phyloP scores from a whole-genome alignment of 2,113 vertebrate species.

The Tamias sibiricus region DNA sequence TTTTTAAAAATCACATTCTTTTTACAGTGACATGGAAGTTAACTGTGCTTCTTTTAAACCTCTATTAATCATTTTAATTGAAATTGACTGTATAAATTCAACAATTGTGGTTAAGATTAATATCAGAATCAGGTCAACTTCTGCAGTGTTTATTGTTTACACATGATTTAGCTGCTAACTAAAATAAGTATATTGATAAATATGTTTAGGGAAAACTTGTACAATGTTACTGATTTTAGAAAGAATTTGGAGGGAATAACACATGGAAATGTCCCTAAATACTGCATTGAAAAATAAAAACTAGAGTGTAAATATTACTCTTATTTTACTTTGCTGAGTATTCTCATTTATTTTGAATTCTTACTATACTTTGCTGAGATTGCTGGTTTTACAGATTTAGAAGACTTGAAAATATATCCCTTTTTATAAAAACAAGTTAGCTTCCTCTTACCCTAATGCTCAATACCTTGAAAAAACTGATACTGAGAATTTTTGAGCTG shows the following conservation, averaged over 20 bases:
- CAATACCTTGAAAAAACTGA: background rate
- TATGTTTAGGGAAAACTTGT: background rate
- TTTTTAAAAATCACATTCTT: background rate
- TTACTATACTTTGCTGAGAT: background rate
- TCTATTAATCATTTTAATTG: slow-evolving; percentile 32
- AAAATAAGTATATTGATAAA: background rate
- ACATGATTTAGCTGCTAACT: slow-evolving; percentile 18
- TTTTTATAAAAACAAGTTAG: slow-evolving; percentile 19
- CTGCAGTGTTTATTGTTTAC: background rate
- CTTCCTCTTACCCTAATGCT: background rate
- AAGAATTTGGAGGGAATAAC: background rate
- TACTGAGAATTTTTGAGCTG: background rate
- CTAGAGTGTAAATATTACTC: background rate
- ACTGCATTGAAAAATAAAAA: background rate
- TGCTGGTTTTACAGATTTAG: slow-evolving; percentile 32
- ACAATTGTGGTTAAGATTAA: slow-evolving; percentile 22
- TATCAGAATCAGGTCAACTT: slow-evolving; percentile 1
- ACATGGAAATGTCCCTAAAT: background rate
- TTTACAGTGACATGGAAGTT: background rate
- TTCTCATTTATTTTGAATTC: background rate
- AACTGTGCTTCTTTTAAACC: slow-evolving; percentile 33
- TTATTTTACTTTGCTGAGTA: background rate
- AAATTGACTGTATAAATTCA: slow-evolving; percentile 43
- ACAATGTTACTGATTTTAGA: slow-evolving; percentile 13
- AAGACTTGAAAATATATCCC: background rate